Base-by-base conservation (phyloP, 2,797 vertebrate species). In the Poeciliopsis presidionis region DNA sequence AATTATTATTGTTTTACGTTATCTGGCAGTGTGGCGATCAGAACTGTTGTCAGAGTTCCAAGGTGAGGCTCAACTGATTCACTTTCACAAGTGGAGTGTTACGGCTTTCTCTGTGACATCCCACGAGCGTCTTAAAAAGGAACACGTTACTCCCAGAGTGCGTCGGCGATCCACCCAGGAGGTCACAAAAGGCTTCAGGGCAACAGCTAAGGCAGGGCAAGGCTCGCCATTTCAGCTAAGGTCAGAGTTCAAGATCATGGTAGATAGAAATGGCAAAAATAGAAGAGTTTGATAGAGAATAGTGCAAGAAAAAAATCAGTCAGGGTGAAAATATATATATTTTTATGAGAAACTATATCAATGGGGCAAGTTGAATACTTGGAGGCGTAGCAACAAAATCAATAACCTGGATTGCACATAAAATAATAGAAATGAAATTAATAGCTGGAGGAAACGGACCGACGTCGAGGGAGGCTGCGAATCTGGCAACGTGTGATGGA, bases 401-500 rank as follows among this genome's bases (percentile, higher is more conserved):
- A 12, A 33, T 67, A 72, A 70, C 45, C 9, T 43, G 59, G 53
- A 73, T 46, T 30, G 67, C 7, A 80, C 36, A 2, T 2, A 20
- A 11, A 75, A 45, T 53, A 79, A n/a, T 33, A 18, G 30, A 59
- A 84, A 0, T 33, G 55, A 69, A 53, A 16, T 22, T n/a, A 75
- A 72, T 30, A 69, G 71, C 81, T 0, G n/a, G 76, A 65, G 72
- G 28, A 16, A 65, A 72, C 28, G 55, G n/a, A 55, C 49, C 0
- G 7, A 47, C 43, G 72, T 49, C 28, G 69, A 78, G 82, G 57
- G 80, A 67, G 25, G 74, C 43, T 39, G 67, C 20, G 80, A 83
- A 85, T n/a, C 76, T 84, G 88, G 81, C 81, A 76, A 3, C 55
- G 73, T 86, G 73, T 12, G 57, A 86, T 84, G 57, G 30, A 45